phyloP scores from a whole-genome alignment of 2,888 invertebrate genomes.

The Cryptocephalus moraei region DNA sequence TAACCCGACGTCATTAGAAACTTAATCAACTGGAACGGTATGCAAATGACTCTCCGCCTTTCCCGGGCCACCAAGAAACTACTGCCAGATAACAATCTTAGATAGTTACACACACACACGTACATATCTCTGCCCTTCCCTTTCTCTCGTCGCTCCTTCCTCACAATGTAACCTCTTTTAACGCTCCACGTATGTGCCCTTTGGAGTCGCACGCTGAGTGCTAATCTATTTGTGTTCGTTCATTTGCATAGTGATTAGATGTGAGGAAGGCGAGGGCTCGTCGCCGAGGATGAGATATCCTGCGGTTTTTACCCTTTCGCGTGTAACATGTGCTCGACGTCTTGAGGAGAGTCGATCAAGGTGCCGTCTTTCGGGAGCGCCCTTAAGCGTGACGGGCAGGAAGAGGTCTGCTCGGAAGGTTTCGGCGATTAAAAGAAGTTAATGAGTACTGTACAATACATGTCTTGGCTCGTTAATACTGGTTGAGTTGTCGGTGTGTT shows the following conservation, averaged over 20 bases:
- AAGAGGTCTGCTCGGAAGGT: no score
- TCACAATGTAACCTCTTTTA: no score
- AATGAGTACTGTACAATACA: no score
- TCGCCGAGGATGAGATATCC: background rate
- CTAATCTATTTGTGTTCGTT: slow-evolving; percentile 21
- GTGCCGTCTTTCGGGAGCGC: no score
- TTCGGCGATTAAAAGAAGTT: no score
- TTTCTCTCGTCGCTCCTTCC: no score
- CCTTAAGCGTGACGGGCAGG: no score
- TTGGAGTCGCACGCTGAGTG: slow-evolving; percentile 13
- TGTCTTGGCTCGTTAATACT: no score
- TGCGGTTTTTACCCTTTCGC: no score
- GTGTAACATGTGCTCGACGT: no score
- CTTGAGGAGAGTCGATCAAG: no score
- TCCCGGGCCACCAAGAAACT: slow-evolving; percentile 9
- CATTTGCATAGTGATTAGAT: slow-evolving; percentile 14
- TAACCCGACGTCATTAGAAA: background rate
- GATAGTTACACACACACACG: slow-evolving; percentile 7
- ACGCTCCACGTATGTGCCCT: slow-evolving; percentile 12
- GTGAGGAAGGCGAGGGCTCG: slow-evolving; percentile 1
- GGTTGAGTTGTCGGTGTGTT: no score
- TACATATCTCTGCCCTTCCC: slow-evolving; percentile 9
- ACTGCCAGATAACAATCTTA: slow-evolving; percentile 18
- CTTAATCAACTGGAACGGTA: slow-evolving; percentile 19
- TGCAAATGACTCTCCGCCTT: slow-evolving; percentile 12